Conservation (phyloP, 2,797 vertebrate species). For the Centropyge bicolor region DNA sequence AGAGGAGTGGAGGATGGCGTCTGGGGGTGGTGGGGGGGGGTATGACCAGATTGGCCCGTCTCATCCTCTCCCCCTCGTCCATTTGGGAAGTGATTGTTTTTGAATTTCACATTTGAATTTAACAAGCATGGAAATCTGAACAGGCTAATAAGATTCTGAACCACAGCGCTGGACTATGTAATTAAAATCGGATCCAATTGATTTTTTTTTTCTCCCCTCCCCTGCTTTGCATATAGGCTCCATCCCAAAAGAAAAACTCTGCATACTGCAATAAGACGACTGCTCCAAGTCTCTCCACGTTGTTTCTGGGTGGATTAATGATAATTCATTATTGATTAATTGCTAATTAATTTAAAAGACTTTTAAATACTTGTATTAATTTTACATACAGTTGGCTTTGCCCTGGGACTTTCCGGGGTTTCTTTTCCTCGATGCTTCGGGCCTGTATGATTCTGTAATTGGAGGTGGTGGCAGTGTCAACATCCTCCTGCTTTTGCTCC, state of each 20-base stretch:
- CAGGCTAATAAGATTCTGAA: slow-evolving; percentile 63
- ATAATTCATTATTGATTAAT: slow-evolving; percentile 63
- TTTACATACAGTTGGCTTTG: slow-evolving; percentile 43
- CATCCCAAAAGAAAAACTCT: slow-evolving; percentile 43
- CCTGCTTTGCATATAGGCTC: slow-evolving; percentile 50
- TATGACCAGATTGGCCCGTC: slow-evolving; percentile 28
- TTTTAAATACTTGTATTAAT: slow-evolving; percentile 55
- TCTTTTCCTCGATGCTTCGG: slow-evolving; percentile 23
- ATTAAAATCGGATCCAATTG: slow-evolving; percentile 75
- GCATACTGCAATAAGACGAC: slow-evolving; percentile 20
- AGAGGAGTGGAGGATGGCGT: slow-evolving; percentile 13
- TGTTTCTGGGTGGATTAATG: slow-evolving; percentile 40
- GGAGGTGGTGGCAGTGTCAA: slow-evolving; percentile 64
- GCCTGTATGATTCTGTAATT: slow-evolving; percentile 57
- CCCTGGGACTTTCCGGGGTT: slow-evolving; percentile 27
- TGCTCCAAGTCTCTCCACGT: slow-evolving; percentile 24
- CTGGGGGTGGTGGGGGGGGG: background rate
- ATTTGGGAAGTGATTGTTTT: slow-evolving; percentile 53
- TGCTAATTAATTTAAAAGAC: slow-evolving; percentile 59
- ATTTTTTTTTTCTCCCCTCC: slow-evolving; percentile 32
- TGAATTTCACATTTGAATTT: slow-evolving; percentile 65
- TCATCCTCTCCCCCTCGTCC: slow-evolving; percentile 14
- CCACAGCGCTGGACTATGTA: slow-evolving; percentile 58
- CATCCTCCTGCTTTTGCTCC: slow-evolving; percentile 49
- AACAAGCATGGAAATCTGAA: slow-evolving; percentile 70